These are phyloP conservation scores for Tamias sibiricus DNA, from an alignment of 2,113 vertebrate genomes.

Conservation along the genomic window DNA sequence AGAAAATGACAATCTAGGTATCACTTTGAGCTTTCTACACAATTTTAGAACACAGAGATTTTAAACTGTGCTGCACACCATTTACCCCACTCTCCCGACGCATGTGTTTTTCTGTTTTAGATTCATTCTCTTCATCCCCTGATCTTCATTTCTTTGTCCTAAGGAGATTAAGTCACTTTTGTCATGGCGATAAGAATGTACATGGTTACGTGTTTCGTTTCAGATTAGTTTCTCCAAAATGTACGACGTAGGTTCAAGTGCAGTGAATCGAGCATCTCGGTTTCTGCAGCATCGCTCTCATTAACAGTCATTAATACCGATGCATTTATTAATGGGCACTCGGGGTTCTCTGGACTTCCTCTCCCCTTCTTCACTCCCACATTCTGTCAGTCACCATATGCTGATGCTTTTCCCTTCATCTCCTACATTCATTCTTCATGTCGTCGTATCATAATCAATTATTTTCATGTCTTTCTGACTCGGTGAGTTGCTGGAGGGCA, in stretches of 20 bases:
- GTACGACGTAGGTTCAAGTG: neutral
- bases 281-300: neutral
- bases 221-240: neutral
- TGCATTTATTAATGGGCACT: conserved; percentile 9
- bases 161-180: neutral
- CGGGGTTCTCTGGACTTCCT: neutral
- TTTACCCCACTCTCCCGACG: neutral
- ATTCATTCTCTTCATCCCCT: neutral
- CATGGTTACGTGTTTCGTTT: neutral
- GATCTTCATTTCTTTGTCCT: conserved; percentile 8
- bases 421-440: neutral
- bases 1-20: neutral
- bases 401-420: neutral
- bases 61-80: neutral
- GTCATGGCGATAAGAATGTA: neutral
- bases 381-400: neutral
- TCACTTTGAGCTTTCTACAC: neutral
- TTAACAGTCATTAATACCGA: neutral
- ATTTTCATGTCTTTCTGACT: neutral
- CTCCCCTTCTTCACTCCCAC: neutral
- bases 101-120: neutral
- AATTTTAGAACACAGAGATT: conserved; percentile 27
- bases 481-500: conserved; percentile 12
- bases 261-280: neutral
- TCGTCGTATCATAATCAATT: neutral